Evolutionary conservation across 2,113 vertebrate species (phyloP).

Genomic region (Ailurus styani): DNA sequence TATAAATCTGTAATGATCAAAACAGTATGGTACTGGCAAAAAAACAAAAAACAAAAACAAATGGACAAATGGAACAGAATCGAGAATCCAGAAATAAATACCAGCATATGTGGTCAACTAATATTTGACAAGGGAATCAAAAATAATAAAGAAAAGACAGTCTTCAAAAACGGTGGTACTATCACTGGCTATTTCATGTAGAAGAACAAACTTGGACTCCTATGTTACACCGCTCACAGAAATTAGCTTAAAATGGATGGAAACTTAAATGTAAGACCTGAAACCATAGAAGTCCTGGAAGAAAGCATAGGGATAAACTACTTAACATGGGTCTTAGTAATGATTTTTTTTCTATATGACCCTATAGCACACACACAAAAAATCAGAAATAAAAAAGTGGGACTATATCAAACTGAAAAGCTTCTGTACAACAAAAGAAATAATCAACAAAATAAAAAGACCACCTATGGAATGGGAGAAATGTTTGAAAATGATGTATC

Average conservation of each 20-base stretch:
- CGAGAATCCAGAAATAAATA: background rate
- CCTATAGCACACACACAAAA: background rate
- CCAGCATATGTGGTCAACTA: background rate
- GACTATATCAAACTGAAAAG: background rate
- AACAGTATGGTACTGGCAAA: background rate
- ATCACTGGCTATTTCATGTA: background rate
- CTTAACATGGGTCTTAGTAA: background rate
- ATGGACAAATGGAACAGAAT: background rate
- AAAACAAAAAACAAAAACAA: background rate
- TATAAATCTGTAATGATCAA: background rate
- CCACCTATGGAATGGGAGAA: background rate
- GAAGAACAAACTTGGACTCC: background rate
- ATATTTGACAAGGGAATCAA: background rate
- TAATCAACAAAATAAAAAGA: background rate
- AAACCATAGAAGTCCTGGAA: background rate
- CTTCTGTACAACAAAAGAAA: background rate
- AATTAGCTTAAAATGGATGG: background rate
- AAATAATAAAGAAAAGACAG: background rate
- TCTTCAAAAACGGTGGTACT: background rate
- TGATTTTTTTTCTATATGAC: background rate
- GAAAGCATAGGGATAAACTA: background rate
- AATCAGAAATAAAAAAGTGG: background rate
- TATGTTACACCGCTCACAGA: background rate
- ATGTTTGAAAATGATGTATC: background rate
- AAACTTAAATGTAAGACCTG: background rate